Evolutionary conservation across 1,140 invertebrate genomes (phyloP).

Genomic region (Neodiprion lecontei): DNA sequence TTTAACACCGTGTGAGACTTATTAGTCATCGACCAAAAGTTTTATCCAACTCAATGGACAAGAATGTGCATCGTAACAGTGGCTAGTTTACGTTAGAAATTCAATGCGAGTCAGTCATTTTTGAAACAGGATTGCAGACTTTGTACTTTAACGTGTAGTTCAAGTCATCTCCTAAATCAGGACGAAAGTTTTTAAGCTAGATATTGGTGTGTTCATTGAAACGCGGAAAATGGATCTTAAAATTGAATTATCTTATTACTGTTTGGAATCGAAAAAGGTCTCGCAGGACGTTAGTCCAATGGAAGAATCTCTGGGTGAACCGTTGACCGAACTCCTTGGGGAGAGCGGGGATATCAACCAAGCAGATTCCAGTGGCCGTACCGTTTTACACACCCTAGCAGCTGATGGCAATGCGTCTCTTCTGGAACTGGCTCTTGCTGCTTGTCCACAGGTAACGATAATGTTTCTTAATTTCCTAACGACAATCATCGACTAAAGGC

Average conservation of each 20-base stretch:
- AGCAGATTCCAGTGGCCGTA: slow-evolving; percentile 70
- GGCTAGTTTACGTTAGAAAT: no score
- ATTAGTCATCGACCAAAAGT: neutral
- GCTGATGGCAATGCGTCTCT: slow-evolving; percentile 75
- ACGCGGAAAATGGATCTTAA: slow-evolving; percentile 3
- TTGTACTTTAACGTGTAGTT: no score
- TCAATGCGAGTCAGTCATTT: no score
- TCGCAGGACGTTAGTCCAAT: slow-evolving; percentile 57
- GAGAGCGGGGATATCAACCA: slow-evolving; percentile 59
- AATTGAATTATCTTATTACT: slow-evolving; percentile 2
- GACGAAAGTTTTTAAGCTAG: no score
- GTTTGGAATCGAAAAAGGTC: slow-evolving; percentile 38
- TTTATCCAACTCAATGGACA: neutral
- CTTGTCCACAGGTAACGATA: slow-evolving; percentile 59
- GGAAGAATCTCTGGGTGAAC: slow-evolving; percentile 57
- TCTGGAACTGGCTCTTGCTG: slow-evolving; percentile 69
- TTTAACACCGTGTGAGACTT: neutral
- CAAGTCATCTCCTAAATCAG: no score
- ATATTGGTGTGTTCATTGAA: no score
- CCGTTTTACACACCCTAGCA: slow-evolving; percentile 76
- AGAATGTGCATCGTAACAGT: no score
- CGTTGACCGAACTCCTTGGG: slow-evolving; percentile 56
- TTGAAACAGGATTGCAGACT: no score
- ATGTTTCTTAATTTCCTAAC: neutral
- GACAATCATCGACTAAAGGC: slow-evolving; percentile 21